phyloP scores from a whole-genome alignment of 1,140 invertebrate species.

The Sinonovacula constricta region DNA sequence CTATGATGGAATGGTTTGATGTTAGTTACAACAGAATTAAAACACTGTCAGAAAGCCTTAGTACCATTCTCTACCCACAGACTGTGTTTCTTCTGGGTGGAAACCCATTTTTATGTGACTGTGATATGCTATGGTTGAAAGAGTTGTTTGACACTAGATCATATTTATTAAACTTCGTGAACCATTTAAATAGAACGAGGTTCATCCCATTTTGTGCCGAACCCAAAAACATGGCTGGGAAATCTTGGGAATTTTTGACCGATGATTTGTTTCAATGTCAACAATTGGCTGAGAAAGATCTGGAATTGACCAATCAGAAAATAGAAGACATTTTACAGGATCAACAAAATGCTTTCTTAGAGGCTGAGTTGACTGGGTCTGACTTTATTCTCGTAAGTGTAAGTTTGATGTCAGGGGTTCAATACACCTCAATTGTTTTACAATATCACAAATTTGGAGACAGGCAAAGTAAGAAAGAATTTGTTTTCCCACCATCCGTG shows the following conservation, averaged over 20 bases:
- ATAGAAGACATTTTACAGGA: no score
- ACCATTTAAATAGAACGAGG: not conserved
- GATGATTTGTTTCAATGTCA: constrained; percentile 21
- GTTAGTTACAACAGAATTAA: constrained; percentile 1
- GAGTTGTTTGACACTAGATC: constrained; percentile 8
- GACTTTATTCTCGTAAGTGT: constrained; percentile 1
- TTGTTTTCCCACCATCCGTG: constrained; percentile 9
- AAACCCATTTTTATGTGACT: constrained; percentile 17
- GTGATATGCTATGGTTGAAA: constrained; percentile 16
- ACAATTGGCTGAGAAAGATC: constrained; percentile 4
- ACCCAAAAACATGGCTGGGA: not conserved
- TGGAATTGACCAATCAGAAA: constrained; percentile 6
- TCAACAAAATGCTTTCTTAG: not conserved
- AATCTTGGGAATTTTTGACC: not conserved
- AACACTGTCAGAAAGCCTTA: constrained; percentile 15
- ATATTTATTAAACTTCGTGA: constrained; percentile 10
- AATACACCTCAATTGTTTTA: not conserved
- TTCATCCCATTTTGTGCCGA: constrained; percentile 10
- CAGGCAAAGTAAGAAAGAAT: not conserved
- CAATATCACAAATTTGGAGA: constrained; percentile 19
- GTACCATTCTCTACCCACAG: constrained; percentile 15
- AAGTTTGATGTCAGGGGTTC: not conserved
- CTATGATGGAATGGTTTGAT: constrained; percentile 34
- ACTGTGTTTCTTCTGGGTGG: constrained; percentile 3
- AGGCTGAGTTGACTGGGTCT: not conserved